Conservation (phyloP, 2,888 invertebrate genomes). For the Sycophila texana region DNA sequence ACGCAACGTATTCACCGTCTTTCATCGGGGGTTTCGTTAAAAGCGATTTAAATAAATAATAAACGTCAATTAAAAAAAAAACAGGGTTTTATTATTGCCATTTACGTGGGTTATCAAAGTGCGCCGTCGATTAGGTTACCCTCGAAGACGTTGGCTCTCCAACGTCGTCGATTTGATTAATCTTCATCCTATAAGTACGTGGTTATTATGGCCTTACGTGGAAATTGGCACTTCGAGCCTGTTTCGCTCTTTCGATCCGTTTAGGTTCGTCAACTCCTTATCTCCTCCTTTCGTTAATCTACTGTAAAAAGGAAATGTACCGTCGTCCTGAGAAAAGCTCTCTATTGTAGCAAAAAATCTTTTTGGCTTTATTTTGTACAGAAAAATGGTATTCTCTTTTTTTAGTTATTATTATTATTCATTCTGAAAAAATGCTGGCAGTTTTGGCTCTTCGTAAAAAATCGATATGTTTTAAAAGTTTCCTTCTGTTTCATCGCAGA, state of each 20-base stretch:
- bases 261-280: conserved; percentile 14
- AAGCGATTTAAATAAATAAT: conserved; percentile 10
- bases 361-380: background rate
- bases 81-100: conserved; percentile 11
- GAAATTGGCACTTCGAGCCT: conserved; percentile 55
- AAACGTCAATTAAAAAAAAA: background rate
- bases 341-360: conserved; percentile 22
- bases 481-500: background rate
- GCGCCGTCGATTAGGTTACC: conserved; percentile 2
- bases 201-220: conserved; percentile 51
- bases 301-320: conserved; percentile 36
- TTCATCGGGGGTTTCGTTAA: background rate
- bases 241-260: conserved; percentile 30
- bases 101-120: conserved; percentile 25
- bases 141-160: background rate
- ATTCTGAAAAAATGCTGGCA: conserved; percentile 44
- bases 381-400: background rate
- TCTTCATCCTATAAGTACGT: conserved; percentile 43
- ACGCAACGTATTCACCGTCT: background rate
- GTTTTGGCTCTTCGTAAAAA: conserved; percentile 26
- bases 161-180: conserved; percentile 36
- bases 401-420: conserved; percentile 20
- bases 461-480: conserved; percentile 41
- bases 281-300: conserved; percentile 20
- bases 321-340: conserved; percentile 35